These are phyloP conservation scores for Hormiphora californensis DNA, from an alignment of 37 sponge, comb jelly and placozoan species.

Conservation along the genomic window DNA sequence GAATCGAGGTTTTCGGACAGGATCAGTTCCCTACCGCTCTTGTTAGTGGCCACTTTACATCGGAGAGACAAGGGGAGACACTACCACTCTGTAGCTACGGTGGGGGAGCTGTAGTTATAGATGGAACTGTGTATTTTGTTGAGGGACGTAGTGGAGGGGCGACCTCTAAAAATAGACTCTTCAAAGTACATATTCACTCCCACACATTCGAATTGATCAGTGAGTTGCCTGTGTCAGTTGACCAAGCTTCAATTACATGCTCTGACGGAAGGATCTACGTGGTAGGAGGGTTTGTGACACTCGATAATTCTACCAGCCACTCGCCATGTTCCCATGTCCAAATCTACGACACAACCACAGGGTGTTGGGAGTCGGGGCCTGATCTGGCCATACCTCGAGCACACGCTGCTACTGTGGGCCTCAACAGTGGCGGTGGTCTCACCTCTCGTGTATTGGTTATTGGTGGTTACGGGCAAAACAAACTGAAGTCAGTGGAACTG, in stretches of 20 bases:
- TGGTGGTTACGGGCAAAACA: conserved; percentile 5
- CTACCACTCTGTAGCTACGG: neutral
- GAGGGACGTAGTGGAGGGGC: neutral
- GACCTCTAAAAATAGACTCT: neutral
- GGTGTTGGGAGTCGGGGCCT: neutral
- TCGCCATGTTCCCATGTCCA: neutral
- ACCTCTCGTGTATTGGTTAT: neutral
- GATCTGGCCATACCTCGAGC: neutral
- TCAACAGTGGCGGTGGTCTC: neutral
- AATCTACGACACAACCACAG: neutral
- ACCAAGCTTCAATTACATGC: neutral
- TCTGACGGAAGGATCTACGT: neutral
- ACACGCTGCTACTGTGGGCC: neutral
- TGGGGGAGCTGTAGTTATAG: neutral
- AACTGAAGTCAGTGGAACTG: neutral
- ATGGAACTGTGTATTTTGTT: neutral
- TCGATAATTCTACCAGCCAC: neutral
- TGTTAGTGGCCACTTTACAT: neutral
- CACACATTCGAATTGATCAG: neutral
- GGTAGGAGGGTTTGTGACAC: neutral
- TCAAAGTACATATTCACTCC: neutral
- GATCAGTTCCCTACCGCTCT: neutral
- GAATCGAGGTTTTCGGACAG: neutral
- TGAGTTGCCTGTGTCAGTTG: neutral
- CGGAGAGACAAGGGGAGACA: neutral